Evolutionary conservation across 2,888 invertebrate genomes (phyloP).

Genomic region (Lamproptera curius): DNA sequence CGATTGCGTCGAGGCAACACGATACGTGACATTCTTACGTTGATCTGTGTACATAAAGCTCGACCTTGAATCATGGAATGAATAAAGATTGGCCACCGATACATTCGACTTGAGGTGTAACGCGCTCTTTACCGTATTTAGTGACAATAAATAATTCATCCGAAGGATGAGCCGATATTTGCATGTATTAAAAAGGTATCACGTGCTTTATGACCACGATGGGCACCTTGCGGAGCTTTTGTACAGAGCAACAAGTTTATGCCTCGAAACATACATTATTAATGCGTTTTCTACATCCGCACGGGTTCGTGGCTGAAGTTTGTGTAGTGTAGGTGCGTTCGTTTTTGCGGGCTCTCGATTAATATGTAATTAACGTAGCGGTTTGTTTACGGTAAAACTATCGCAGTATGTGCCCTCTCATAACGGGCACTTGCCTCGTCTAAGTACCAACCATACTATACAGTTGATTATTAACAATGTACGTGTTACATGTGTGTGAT

Average conservation of each 20-base stretch:
- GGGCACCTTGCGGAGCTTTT: slow-evolving; percentile 3
- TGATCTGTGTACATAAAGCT: too few relatives aligned
- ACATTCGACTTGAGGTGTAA: slow-evolving; percentile 44
- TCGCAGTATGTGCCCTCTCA: neutral
- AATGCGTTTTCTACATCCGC: slow-evolving; percentile 17
- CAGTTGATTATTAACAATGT: too few relatives aligned
- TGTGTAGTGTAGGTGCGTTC: slow-evolving; percentile 7
- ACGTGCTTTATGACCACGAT: too few relatives aligned
- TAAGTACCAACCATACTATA: too few relatives aligned
- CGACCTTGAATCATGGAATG: slow-evolving; percentile 40
- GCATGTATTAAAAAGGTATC: neutral
- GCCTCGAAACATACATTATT: slow-evolving; percentile 18
- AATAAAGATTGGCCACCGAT: slow-evolving; percentile 50
- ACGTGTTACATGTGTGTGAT: too few relatives aligned
- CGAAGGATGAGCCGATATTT: neutral
- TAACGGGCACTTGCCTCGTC: too few relatives aligned
- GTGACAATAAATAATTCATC: slow-evolving; percentile 1
- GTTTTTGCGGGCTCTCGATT: neutral
- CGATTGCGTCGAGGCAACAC: too few relatives aligned
- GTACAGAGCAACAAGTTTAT: slow-evolving; percentile 16
- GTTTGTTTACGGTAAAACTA: neutral
- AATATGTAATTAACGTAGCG: neutral
- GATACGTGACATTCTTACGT: too few relatives aligned
- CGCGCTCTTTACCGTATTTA: slow-evolving; percentile 26
- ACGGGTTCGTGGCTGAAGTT: slow-evolving; percentile 9